A percentile compares a stretch with the other conserved stretches of the same genome.
These are phyloP conservation scores for Trachymyrmex septentrionalis DNA, from an alignment of 1,140 invertebrate species.

Conservation along the genomic window DNA sequence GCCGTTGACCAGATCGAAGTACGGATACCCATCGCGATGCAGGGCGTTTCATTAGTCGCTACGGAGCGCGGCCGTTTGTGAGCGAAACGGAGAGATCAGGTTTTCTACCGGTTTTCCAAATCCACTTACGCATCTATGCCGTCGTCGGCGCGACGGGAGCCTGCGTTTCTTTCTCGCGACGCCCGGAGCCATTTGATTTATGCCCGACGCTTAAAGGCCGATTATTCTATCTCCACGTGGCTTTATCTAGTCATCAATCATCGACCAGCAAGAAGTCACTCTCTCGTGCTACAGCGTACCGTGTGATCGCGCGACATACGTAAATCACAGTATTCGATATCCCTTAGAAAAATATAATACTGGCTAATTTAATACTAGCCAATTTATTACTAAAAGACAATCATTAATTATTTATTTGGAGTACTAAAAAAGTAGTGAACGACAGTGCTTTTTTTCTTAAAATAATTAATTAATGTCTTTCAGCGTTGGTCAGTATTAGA, in stretches of 20 bases:
- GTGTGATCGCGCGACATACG: slow-evolving; percentile 14
- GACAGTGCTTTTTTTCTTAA: no score
- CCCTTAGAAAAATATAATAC: no score
- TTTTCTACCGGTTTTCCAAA: slow-evolving; percentile 77
- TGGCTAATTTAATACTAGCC: no score
- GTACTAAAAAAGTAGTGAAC: no score
- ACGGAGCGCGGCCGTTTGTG: background rate
- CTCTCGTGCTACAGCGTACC: slow-evolving; percentile 9
- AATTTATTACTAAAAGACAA: no score
- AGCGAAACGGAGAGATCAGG: slow-evolving; percentile 60
- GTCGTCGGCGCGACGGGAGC: slow-evolving; percentile 65
- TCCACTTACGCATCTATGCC: slow-evolving; percentile 71
- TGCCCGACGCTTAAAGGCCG: slow-evolving; percentile 72
- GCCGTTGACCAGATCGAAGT: slow-evolving; percentile 35
- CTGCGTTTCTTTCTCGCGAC: slow-evolving; percentile 65
- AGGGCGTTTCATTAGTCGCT: slow-evolving; percentile 44
- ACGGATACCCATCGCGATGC: background rate
- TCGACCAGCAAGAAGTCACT: slow-evolving; percentile 43
- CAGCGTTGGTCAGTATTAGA: no score
- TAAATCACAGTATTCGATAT: background rate
- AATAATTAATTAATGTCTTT: no score
- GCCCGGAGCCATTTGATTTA: slow-evolving; percentile 72
- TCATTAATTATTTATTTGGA: no score
- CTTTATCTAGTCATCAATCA: slow-evolving; percentile 75
- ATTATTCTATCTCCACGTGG: slow-evolving; percentile 72